Percentiles rank a stretch among this genome's conserved stretches.
Conservation (phyloP, 1,140 invertebrate species). For the Aphelenchoides avenae region DNA sequence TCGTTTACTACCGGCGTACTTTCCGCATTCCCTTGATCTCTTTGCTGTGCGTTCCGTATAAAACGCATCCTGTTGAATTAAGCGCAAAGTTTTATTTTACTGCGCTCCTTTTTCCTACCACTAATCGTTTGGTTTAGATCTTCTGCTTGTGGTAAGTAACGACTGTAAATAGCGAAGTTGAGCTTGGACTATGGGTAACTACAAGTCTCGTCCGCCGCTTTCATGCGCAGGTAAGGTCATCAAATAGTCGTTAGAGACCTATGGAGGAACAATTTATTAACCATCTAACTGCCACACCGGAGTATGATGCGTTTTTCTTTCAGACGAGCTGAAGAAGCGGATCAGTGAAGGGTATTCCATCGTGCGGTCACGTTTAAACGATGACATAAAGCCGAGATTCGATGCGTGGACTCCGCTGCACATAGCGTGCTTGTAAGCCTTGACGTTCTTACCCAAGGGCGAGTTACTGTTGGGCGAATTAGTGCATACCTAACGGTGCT, state of each 20-base stretch:
- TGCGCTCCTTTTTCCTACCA: no score
- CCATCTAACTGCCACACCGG: no score
- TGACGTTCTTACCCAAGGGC: neutral
- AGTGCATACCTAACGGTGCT: no score
- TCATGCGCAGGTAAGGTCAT: constrained; percentile 38
- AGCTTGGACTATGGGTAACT: constrained; percentile 52
- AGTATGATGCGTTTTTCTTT: constrained; percentile 6
- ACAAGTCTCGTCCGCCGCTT: constrained; percentile 41
- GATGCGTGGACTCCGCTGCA: constrained; percentile 30
- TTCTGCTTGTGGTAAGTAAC: no score
- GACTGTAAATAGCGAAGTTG: no score
- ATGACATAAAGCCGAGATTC: constrained; percentile 46
- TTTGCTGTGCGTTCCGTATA: no score
- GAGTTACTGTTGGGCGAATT: no score
- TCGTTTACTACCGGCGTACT: no score
- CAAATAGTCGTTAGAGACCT: neutral
- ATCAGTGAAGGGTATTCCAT: constrained; percentile 46
- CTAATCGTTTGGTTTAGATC: no score
- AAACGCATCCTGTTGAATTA: no score
- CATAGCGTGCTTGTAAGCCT: constrained; percentile 31
- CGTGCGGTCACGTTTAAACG: constrained; percentile 43
- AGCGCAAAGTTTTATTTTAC: no score
- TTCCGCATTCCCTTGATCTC: no score
- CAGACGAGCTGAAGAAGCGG: constrained; percentile 46
- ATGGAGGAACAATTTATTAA: constrained; percentile 24